phyloP scores from a whole-genome alignment of 2,888 invertebrate genomes.

The Clepsis dumicolana region DNA sequence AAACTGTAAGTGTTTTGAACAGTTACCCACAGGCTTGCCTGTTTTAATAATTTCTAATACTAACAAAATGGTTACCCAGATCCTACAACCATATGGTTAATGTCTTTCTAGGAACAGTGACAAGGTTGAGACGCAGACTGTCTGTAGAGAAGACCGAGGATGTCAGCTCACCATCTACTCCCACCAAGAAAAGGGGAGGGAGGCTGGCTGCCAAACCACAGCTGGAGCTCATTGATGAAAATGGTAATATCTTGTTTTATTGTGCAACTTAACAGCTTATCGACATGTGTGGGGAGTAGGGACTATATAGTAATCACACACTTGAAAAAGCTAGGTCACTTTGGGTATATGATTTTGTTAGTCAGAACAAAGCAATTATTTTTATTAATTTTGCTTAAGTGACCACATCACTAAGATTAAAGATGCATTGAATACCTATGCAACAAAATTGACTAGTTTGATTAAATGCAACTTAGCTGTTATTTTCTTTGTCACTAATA shows the following conservation, averaged over 20 bases:
- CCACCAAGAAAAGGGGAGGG: constrained; percentile 71
- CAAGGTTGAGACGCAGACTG: constrained; percentile 68
- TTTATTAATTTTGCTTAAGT: too few species aligned
- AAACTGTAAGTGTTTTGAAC: not conserved
- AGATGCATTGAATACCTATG: too few species aligned
- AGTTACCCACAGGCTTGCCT: not conserved
- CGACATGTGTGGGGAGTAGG: too few species aligned
- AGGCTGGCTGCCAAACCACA: constrained; percentile 72
- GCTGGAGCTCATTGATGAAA: constrained; percentile 77
- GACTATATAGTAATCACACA: too few species aligned
- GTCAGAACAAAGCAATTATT: too few species aligned
- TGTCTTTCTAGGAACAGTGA: constrained; percentile 52
- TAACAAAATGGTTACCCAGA: not conserved
- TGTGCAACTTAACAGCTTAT: constrained; percentile 9
- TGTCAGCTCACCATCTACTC: constrained; percentile 70
- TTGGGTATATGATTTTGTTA: too few species aligned
- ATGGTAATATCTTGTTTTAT: constrained; percentile 63
- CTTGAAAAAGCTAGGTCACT: too few species aligned
- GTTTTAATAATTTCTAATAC: not conserved
- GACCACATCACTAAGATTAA: too few species aligned
- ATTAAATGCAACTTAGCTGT: too few species aligned
- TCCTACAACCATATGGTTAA: not conserved
- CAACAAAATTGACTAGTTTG: too few species aligned
- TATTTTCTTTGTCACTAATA: too few species aligned
- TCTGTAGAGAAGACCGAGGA: constrained; percentile 75